These are phyloP conservation scores for Vanessa cardui DNA, from an alignment of 2,888 invertebrate genomes.

Conservation along the genomic window DNA sequence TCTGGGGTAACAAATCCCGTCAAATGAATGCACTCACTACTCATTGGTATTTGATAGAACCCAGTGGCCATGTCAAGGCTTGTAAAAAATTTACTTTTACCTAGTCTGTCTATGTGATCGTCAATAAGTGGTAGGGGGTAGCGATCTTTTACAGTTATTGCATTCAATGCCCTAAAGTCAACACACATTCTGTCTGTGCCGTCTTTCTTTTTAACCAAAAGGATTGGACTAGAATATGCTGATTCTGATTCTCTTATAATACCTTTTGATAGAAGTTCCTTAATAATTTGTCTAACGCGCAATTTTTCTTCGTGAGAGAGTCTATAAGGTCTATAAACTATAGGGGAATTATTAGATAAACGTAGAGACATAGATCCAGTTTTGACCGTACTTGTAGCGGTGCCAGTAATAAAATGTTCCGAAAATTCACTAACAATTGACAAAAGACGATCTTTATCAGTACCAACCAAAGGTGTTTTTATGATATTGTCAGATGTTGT, in stretches of 20 bases:
- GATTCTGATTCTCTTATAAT: constrained; percentile 44
- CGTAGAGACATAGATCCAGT: no score
- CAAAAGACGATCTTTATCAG: no score
- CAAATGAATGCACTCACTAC: no score
- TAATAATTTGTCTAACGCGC: no score
- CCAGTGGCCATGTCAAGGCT: constrained; percentile 40
- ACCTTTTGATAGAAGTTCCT: constrained; percentile 12
- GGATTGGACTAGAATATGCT: constrained; percentile 41
- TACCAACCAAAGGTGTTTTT: no score
- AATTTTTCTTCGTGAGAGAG: no score
- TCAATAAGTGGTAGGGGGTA: constrained; percentile 46
- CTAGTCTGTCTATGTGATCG: constrained; percentile 40
- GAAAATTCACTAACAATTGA: no score
- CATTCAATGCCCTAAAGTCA: constrained; percentile 35
- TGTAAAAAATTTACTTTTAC: constrained; percentile 42
- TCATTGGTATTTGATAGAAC: constrained; percentile 37
- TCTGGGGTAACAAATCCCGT: no score
- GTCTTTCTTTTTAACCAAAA: constrained; percentile 44
- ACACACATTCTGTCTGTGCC: constrained; percentile 43
- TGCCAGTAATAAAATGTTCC: no score
- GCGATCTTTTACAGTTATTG: constrained; percentile 35
- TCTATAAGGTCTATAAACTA: no score
- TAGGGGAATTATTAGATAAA: no score
- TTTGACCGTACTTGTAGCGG: no score
- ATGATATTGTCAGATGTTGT: background rate